These are phyloP conservation scores for Leptopilina myrica DNA, from an alignment of 2,888 invertebrate species.

Conservation along the genomic window DNA sequence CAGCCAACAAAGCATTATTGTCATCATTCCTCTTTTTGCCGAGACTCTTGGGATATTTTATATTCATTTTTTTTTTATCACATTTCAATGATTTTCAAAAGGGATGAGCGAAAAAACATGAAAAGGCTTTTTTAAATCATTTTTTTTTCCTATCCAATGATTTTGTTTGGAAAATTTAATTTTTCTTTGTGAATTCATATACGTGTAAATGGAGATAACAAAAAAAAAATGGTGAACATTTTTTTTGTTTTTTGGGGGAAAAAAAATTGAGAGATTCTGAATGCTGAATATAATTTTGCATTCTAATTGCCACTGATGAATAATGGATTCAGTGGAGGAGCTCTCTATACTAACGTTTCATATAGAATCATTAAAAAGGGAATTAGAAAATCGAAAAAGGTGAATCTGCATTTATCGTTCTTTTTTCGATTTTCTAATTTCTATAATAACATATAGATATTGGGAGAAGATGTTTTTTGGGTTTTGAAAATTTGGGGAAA, in stretches of 20 bases:
- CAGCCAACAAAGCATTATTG: slow-evolving; percentile 54
- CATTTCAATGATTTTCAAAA: slow-evolving; percentile 33
- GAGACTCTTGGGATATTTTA: background rate
- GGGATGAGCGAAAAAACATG: background rate
- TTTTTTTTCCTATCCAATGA: background rate
- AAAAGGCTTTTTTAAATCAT: background rate
- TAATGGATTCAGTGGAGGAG: slow-evolving; percentile 18
- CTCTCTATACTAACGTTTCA: slow-evolving; percentile 11
- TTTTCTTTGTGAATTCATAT: background rate
- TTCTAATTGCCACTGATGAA: slow-evolving; percentile 34
- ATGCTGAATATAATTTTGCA: slow-evolving; percentile 33
- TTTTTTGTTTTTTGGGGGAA: background rate
- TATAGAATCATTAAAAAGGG: slow-evolving; percentile 19
- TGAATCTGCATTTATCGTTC: too few species aligned
- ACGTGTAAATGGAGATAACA: background rate
- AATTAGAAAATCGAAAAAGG: slow-evolving; percentile 23
- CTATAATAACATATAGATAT: too few species aligned
- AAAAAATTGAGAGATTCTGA: background rate
- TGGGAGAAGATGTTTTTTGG: too few species aligned
- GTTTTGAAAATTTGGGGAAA: too few species aligned
- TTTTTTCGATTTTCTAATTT: too few species aligned
- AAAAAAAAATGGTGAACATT: background rate
- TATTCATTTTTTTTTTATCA: slow-evolving; percentile 13
- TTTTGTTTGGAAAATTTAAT: background rate
- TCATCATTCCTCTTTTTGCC: slow-evolving; percentile 49